Base-by-base conservation (phyloP, 35 echinoderm and acorn worm species). In the Lytechinus pictus region DNA sequence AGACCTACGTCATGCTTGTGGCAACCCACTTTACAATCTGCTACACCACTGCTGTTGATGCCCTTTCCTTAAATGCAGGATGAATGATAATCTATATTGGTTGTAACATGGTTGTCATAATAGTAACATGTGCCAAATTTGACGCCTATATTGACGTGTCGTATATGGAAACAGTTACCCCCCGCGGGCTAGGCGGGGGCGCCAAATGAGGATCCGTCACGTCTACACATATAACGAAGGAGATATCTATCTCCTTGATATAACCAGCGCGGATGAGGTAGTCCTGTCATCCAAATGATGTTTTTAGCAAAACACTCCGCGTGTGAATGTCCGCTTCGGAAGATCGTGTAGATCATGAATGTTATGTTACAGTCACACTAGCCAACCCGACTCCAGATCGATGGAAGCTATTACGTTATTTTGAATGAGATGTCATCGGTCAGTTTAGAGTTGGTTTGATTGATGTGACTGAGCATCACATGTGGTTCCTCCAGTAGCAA, bases 71-170 rank as follows among this genome's bases (percentile, higher is more conserved):
- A 60, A 60, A 3, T 60, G 19, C 19, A n/a, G 19, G 21, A n/a
- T n/a, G 66, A 79, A 24, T 44, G 33, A 79, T 24, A 79, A 21
- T 58, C 16, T 24, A 71, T n/a, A 79, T 79, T 79, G 66, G 7
- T n/a, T 24, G 19, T 79, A 79, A 79, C 66, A 79, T 79, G 66
- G 66, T 79, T 79, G 66, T 79, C 66, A 79, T 79, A 79, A n/a
- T 24, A 79, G 66, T 5, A 3, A 7, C 19, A n/a, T 79, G 66
- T 19, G 66, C 14, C 21, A 4, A 79, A 24, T 24, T 24, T 24
- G 66, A 19, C 66, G 19, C 66, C 12, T 24, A 24, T 24, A 79
- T 79, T 79, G 66, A 79, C n/a, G 21, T 79, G 66, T 16, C 66
- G 16, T 4, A 79, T 24, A 79, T 24, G n/a, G 66, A 79, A 79